Evolutionary conservation across 2,888 invertebrate genomes (phyloP), one percentile per base, ranked within the genome.

Genomic region (Heliconius hortense): DNA sequence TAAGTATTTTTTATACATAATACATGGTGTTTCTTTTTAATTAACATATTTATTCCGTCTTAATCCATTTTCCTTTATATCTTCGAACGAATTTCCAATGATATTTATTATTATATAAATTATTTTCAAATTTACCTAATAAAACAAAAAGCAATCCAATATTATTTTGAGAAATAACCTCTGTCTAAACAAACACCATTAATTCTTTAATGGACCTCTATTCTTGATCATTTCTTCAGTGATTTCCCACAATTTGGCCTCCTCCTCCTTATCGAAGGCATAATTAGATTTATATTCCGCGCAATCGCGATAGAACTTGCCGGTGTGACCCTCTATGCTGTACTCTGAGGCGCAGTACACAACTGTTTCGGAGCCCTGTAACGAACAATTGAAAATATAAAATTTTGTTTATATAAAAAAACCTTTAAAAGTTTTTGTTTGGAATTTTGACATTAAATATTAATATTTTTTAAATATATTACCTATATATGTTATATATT

Each of bases 331-430:
- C 74, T 94, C 94, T 75, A 94, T 84, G 77, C 84, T 86, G 84
- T 90, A 89, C 78, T 96, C 96, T 0, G 96, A 95, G 0, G 97
- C 97, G 86, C 97, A 97, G 88, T 96, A 96, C 18, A 98, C 90
- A 31, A 97, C 95, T 2, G 97, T 97, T 89, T 98, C 96, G 0
- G 96, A 95, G 64, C 97, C 98, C 97, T 97, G 90, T 63, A 93
- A 92, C 53, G 18, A 72, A 43, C 18, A 24, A 74, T n/a, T n/a
- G 4, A 56, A n/a, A 56, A n/a, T 56, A 56, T 56, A 3, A 56
- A 56, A 43, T 15, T 4, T 5, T 18, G 1, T 48, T 48, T 43
- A 4, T 15, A 1, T 43, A 15, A 43, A 43, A 28, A 43, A 43
- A 5, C 43, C 15, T 15, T 43, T 43, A 4, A 43, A 15, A 43